Conservation (phyloP, 2,888 invertebrate species). For the Tenthredo notha region DNA sequence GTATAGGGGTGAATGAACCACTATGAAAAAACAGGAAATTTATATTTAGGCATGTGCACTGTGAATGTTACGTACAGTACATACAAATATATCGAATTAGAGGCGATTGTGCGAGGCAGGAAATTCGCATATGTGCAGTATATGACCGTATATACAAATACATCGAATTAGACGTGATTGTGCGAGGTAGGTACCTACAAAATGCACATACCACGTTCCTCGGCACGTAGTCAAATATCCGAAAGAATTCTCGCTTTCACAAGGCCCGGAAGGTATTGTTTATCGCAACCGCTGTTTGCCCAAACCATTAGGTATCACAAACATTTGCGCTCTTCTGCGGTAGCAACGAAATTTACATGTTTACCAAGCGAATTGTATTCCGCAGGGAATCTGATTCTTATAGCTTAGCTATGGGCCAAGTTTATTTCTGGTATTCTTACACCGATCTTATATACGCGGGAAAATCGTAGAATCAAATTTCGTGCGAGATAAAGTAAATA, state of each 20-base stretch:
- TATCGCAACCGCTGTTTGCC: constrained; percentile 42
- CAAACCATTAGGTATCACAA: constrained; percentile 38
- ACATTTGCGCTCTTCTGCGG: constrained; percentile 24
- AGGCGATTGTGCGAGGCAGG: background rate
- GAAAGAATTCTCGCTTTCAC: background rate
- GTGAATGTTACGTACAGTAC: background rate
- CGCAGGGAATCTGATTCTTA: constrained; percentile 33
- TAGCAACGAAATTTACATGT: constrained; percentile 45
- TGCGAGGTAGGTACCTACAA: background rate
- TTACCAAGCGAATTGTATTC: constrained; percentile 38
- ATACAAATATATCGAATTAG: background rate
- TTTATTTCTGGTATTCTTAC: constrained; percentile 42
- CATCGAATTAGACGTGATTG: background rate
- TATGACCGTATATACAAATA: background rate
- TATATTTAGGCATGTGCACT: background rate
- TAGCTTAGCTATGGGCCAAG: constrained; percentile 29
- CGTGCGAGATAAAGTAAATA: constrained; percentile 35
- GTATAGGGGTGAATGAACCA: no score
- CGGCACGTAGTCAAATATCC: constrained; percentile 1
- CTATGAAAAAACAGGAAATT: background rate
- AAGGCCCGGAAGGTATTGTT: constrained; percentile 32
- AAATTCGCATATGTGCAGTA: background rate
- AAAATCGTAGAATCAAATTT: constrained; percentile 40
- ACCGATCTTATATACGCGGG: background rate
- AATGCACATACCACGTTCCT: background rate